Evolutionary conservation across 2,113 vertebrate genomes (phyloP), one percentile per base, ranked within the genome.

Genomic region (Orcinus orca): DNA sequence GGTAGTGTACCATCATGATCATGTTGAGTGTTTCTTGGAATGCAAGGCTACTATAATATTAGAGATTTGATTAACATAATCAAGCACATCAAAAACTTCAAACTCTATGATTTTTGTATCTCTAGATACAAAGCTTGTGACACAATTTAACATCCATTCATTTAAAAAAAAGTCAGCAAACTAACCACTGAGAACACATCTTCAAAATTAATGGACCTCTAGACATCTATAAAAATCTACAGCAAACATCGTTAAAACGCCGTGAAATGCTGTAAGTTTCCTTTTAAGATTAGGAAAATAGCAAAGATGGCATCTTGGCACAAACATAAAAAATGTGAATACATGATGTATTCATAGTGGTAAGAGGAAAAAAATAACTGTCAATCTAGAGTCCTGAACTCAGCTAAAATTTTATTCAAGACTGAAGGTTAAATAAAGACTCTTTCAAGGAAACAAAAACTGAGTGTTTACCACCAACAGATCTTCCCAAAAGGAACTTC

Each of bases 381-480:
- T 84, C 33, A 81, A 86, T 91, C 36, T 73, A 68, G 41, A 93
- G 3, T 81, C 38, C 25, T 33, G 6, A 88, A 88, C 25, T 84
- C 12, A 93, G 47, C 23, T 86, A 70, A 95, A 95, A 91, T 88
- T 85, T 93, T 90, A 84, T 53, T 80, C 10, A 94, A 81, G 71
- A 67, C 13, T 73, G 21, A 90, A 71, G 14, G 67, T 73, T 68
- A 94, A 87, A 95, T n/a, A 95, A 88, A 80, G 41, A 60, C 1
- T 65, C n/a, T 86, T 81, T 76, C 38, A 93, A 93, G 29, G 25
- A 87, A 93, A 79, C 71, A 96, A 88, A 83, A 82, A 60, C 26
- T 31, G 36, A 92, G 33, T 38, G 23, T 83, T 73, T 87, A 44
- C 33, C 38, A 53, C 21, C 31, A 73, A 83, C 62, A 71, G 38